Evolutionary conservation across 2,888 invertebrate species (phyloP).

Genomic region (Trissoscelio sp.): DNA sequence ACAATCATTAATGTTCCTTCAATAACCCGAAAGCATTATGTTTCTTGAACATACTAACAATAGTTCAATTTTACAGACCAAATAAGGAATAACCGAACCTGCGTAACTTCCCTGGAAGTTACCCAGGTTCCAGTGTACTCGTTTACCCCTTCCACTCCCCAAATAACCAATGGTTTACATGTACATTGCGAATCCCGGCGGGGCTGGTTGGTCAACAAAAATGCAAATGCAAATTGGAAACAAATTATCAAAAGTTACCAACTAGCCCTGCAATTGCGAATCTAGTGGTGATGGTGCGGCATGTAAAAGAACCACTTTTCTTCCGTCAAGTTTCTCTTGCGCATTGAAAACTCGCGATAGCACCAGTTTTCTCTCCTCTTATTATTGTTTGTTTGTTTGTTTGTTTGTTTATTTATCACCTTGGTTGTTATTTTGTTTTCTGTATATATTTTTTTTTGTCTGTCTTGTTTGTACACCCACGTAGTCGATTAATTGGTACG

Average conservation of each 20-base stretch:
- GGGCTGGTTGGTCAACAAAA: conserved; percentile 4
- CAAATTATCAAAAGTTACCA: neutral
- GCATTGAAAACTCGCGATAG: conserved; percentile 49
- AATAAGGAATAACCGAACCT: neutral
- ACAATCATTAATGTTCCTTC: conserved; percentile 83
- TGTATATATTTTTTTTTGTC: neutral
- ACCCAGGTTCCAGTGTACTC: conserved; percentile 18
- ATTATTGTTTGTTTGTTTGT: neutral
- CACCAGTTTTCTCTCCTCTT: conserved; percentile 50
- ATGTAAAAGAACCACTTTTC: conserved; percentile 75
- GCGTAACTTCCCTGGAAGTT: conserved; percentile 10
- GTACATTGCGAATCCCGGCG: conserved; percentile 40
- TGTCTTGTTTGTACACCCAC: conserved; percentile 54
- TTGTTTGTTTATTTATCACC: conserved; percentile 32
- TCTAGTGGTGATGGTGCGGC: conserved; percentile 79
- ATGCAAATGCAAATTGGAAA: neutral
- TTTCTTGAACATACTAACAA: conserved; percentile 76
- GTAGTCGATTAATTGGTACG: conserved; percentile 57
- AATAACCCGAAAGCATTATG: conserved; percentile 76
- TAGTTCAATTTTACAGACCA: conserved; percentile 34
- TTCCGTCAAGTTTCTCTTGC: conserved; percentile 55
- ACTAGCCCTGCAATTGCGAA: conserved; percentile 39
- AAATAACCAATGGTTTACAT: conserved; percentile 41
- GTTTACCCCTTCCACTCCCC: neutral
- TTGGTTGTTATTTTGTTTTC: conserved; percentile 12